Evolutionary conservation across 2,888 invertebrate species (phyloP).

Genomic region (Drosophila austrosaltans): DNA sequence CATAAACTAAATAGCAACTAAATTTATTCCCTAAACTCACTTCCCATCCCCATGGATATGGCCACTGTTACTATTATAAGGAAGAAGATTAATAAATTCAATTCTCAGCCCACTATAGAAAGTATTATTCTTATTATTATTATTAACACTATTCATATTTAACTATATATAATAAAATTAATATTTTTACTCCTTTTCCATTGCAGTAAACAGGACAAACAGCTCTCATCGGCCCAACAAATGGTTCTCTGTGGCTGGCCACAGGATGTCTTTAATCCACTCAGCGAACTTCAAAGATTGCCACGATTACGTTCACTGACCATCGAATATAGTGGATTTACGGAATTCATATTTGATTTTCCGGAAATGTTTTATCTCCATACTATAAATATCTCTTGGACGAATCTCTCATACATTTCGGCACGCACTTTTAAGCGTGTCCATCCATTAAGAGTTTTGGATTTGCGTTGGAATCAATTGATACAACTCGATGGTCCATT

Average conservation of each 20-base stretch:
- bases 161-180: background rate
- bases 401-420: constrained; percentile 80
- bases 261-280: constrained; percentile 75
- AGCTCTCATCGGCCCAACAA: constrained; percentile 44
- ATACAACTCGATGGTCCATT: constrained; percentile 81
- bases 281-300: constrained; percentile 72
- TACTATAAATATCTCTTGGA: constrained; percentile 83
- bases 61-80: too few relatives aligned
- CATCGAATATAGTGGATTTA: constrained; percentile 81
- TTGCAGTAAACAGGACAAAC: constrained; percentile 48
- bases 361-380: constrained; percentile 80
- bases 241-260: constrained; percentile 82
- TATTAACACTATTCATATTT: too few relatives aligned
- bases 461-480: constrained; percentile 82
- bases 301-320: constrained; percentile 77
- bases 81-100: too few relatives aligned
- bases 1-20: too few relatives aligned
- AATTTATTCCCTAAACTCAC: too few relatives aligned
- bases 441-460: constrained; percentile 76
- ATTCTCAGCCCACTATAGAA: too few relatives aligned
- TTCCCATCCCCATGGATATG: too few relatives aligned
- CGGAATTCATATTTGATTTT: constrained; percentile 77
- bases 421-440: constrained; percentile 79
- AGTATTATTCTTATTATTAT: too few relatives aligned
- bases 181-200: background rate